Evolutionary conservation across 2,113 vertebrate genomes (phyloP).

Genomic region (Chaenocephalus aceratus): DNA sequence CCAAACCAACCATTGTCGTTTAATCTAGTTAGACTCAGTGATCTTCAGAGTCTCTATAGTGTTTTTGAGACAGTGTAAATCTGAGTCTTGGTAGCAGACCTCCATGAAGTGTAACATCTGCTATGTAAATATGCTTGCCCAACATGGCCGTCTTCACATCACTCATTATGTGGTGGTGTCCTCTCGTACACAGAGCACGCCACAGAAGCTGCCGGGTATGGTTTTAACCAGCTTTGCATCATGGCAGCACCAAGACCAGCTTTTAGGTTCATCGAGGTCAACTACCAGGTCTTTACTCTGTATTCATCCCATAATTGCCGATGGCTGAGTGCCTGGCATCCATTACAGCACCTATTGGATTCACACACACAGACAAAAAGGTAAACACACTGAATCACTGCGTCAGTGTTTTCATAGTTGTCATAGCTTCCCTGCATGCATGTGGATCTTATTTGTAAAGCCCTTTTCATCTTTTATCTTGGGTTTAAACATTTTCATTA

Average conservation of each 20-base stretch:
- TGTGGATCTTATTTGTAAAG: constrained; percentile 66
- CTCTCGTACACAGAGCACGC: constrained; percentile 15
- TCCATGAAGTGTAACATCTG: constrained; percentile 79
- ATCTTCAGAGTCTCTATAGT: constrained; percentile 47
- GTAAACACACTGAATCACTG: constrained; percentile 47
- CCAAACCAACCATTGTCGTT: constrained; percentile 39
- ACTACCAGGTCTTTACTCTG: constrained; percentile 33
- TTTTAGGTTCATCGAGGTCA: constrained; percentile 43
- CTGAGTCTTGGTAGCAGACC: constrained; percentile 73
- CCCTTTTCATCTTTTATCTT: constrained; percentile 62
- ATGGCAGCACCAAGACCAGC: constrained; percentile 22
- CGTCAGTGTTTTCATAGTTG: constrained; percentile 58
- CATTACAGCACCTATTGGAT: constrained; percentile 56
- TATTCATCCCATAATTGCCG: constrained; percentile 58
- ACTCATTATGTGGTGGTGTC: constrained; percentile 46
- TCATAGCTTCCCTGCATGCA: constrained; percentile 47
- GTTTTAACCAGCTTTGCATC: constrained; percentile 33
- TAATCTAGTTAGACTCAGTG: constrained; percentile 59
- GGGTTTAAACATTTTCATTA: constrained; percentile 28
- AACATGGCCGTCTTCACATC: constrained; percentile 49
- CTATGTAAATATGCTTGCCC: constrained; percentile 64
- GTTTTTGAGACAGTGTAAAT: constrained; percentile 67
- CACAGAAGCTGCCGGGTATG: constrained; percentile 40
- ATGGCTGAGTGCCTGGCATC: constrained; percentile 56
- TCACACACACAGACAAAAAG: constrained; percentile 42